Evolutionary conservation across 2,797 vertebrate species (phyloP).

Genomic region (Margarornis squamiger): DNA sequence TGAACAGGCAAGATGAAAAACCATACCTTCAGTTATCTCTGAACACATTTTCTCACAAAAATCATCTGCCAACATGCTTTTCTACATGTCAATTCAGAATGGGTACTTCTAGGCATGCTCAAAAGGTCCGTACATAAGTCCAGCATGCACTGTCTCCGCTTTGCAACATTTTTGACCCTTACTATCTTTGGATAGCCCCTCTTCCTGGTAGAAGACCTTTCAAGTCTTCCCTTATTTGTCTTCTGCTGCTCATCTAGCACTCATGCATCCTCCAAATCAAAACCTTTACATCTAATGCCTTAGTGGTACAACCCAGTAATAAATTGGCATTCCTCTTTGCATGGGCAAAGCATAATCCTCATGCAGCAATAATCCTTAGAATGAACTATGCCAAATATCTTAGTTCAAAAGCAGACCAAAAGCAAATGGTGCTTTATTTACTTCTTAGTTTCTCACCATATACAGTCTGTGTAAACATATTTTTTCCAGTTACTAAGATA

Average conservation of each 20-base stretch:
- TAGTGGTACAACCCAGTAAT: neutral
- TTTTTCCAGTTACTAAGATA: neutral
- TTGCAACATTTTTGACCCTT: neutral
- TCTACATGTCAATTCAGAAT: neutral
- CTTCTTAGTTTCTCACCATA: neutral
- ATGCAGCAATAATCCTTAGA: neutral
- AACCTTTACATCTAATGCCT: neutral
- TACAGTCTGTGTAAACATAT: neutral
- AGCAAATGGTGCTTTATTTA: neutral
- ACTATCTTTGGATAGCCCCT: neutral
- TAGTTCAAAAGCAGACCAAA: neutral
- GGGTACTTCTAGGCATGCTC: neutral
- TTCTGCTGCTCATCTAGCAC: neutral
- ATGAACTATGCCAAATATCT: neutral
- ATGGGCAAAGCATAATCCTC: neutral
- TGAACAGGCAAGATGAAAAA: neutral
- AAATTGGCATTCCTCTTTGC: neutral
- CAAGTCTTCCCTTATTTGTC: neutral
- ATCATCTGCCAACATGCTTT: neutral
- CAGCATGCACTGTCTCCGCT: neutral
- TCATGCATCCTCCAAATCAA: neutral
- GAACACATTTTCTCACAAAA: neutral
- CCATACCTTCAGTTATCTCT: neutral
- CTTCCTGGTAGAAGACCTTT: neutral
- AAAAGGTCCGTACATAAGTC: neutral